Base-by-base conservation (phyloP, 2,888 invertebrate species). In the Miltochrista miniata region DNA sequence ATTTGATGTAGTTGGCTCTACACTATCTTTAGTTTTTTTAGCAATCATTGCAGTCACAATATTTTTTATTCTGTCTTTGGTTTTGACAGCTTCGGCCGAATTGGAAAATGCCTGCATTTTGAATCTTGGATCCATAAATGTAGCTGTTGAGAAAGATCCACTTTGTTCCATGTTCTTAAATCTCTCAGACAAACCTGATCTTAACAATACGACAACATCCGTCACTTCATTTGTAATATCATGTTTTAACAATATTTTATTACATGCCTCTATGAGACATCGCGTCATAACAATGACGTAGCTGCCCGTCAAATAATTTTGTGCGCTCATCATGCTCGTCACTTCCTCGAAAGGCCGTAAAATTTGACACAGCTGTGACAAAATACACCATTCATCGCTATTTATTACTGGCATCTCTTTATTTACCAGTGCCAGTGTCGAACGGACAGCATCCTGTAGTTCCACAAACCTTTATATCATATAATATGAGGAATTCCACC, bases 301-400 rank as follows among this genome's bases (percentile, higher is more conserved):
- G 30, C 64, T 59, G 10, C 51, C 68, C 1, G 61, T 59, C 2
- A 67, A 15, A 44, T 68, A 68, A 38, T 63, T 64, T 48, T 68
- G 55, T 0, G 60, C 62, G 15, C 66, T 68, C 50, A 65, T 54
- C 0, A 45, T 15, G 1, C 15, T 44, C 0, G 63, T 42, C 0
- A 48, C 30, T 24, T 52, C 52, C 36, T 48, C 52, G 31, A 52
- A 52, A 3, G 52, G 44, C 14, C 30, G 29, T 13, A 52, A 35
- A 9, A 69, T 44, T n/a, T 54, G 44, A 33, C 47, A 52, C 7
- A 69, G 12, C 43, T 65, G 53, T 7, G n/a, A 2, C 24, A 18
- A 56, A 5, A 54, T 7, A 1, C 11, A 14, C 70, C 67, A 63
- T 8, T 65, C 62, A 48, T 73, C 66, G 1, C 1, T 0, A 1